Percentiles rank a stretch among this genome's conserved stretches.
These are phyloP conservation scores for Helostoma temminkii DNA, from an alignment of 2,797 vertebrate species.

Conservation along the genomic window DNA sequence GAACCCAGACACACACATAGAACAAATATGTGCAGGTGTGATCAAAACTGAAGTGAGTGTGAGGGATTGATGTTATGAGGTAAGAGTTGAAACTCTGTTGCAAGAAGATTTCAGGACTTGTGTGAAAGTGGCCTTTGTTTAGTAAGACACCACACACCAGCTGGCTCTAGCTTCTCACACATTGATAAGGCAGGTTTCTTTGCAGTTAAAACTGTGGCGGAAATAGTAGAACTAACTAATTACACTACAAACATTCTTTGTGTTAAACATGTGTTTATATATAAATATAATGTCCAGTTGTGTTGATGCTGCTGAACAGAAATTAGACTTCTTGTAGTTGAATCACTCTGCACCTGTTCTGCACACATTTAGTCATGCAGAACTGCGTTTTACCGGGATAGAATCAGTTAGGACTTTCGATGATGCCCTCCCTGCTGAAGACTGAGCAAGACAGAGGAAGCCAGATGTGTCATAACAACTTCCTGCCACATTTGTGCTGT, in stretches of 20 bases:
- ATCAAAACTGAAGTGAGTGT: conserved; percentile 17
- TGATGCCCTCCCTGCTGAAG: not conserved
- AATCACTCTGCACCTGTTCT: not conserved
- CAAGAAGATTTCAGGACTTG: conserved; percentile 51
- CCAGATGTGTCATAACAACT: conserved; percentile 74
- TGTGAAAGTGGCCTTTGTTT: conserved; percentile 69
- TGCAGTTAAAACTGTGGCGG: conserved; percentile 31
- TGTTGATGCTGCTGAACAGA: not conserved
- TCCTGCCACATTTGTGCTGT: conserved; percentile 73
- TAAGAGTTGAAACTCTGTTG: conserved; percentile 48
- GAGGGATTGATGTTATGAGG: conserved; percentile 27
- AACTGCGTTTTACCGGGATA: conserved; percentile 2
- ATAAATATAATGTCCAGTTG: no score
- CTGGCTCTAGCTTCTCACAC: conserved; percentile 46
- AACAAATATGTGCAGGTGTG: conserved; percentile 39
- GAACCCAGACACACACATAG: conserved; percentile 14
- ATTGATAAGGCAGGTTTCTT: conserved; percentile 37
- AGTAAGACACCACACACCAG: conserved; percentile 40
- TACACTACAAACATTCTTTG: conserved; percentile 5
- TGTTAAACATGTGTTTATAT: no score
- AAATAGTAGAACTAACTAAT: conserved; percentile 25
- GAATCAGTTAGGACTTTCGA: conserved; percentile 4
- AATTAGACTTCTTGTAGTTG: not conserved
- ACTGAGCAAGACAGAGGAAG: conserved; percentile 68
- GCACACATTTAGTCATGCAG: not conserved